These are phyloP conservation scores for Corythornis cristatus DNA, from an alignment of 2,113 vertebrate genomes.

Conservation along the genomic window DNA sequence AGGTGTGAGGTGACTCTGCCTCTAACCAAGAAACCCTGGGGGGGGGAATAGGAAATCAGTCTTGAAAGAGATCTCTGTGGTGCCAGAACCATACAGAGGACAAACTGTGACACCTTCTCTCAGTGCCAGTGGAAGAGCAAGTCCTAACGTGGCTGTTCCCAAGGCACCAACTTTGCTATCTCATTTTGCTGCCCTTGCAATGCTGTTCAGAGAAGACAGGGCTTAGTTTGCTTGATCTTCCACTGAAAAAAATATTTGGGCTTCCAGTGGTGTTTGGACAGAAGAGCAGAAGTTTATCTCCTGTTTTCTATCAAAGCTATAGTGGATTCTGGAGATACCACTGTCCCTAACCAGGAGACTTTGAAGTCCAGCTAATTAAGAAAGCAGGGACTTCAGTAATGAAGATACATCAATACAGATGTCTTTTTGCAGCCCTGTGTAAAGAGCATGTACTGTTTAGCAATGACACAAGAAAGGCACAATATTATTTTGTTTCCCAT, in stretches of 20 bases:
- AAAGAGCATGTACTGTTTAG: background rate
- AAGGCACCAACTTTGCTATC: background rate
- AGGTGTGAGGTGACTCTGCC: background rate
- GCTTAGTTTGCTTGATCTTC: background rate
- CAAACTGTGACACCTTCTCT: background rate
- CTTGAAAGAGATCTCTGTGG: background rate
- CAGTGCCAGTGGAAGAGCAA: background rate
- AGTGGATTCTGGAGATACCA: background rate
- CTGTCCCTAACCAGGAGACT: background rate
- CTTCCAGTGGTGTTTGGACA: background rate
- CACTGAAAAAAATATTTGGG: background rate
- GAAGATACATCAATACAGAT: background rate
- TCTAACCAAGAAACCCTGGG: slow-evolving; percentile 6
- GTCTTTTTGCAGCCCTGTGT: background rate
- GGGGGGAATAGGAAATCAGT: background rate
- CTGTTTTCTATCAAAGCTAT: background rate
- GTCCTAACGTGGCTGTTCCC: background rate
- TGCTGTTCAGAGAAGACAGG: background rate
- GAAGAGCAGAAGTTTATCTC: background rate
- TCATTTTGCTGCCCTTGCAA: background rate
- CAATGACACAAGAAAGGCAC: background rate
- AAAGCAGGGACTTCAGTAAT: background rate
- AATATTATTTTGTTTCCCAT: background rate
- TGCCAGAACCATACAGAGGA: background rate
- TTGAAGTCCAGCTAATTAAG: background rate